Base-by-base conservation (phyloP, 2,113 vertebrate species). In the Dissostichus mawsoni region DNA sequence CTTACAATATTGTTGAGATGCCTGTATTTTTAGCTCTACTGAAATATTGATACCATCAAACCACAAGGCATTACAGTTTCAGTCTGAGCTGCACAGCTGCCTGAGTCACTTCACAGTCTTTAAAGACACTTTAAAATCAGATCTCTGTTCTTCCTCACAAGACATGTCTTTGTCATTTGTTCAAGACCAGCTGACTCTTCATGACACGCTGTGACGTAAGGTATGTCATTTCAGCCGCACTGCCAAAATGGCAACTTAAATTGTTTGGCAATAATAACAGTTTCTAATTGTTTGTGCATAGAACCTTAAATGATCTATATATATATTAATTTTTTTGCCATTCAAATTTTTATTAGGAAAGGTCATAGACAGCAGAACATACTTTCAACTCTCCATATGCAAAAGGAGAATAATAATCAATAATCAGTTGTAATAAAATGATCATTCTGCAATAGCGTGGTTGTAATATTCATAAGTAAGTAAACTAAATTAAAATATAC, bases 21-120 rank as follows among this genome's bases (percentile, higher is more conserved):
- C 52, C 53, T 45, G 17, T 88, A 81, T 87, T 88, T 91, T 87
- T 87, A 89, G 82, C 75, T 13, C 17, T 11, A 0, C 69, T 91
- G 70, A 76, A 90, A 78, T 90, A 91, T 87, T 91, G 62, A 88
- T 85, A 56, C 10, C 53, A 17, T 79, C 68, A 72, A 76, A 73
- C 61, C 55, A 23, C 2, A 65, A 61, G 41, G 47, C 82, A 87
- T 84, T 80, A 83, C 83, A 81, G 61, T 81, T 87, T 91, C 69
- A 83, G 78, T 67, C 48, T 10, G 23, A 25, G 55, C 50, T n/a
- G 65, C 44, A 8, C 29, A 12, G 55, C 65, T 75, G 47, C 75
- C 8, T 17, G 13, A 76, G 61, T 51, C 45, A 3, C 3, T 23
- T 50, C 25, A 0, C 57, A 3, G 52, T 64, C 33, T 70, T 52